Conservation (phyloP, 2,797 vertebrate species). For the Ceryle rudis region DNA sequence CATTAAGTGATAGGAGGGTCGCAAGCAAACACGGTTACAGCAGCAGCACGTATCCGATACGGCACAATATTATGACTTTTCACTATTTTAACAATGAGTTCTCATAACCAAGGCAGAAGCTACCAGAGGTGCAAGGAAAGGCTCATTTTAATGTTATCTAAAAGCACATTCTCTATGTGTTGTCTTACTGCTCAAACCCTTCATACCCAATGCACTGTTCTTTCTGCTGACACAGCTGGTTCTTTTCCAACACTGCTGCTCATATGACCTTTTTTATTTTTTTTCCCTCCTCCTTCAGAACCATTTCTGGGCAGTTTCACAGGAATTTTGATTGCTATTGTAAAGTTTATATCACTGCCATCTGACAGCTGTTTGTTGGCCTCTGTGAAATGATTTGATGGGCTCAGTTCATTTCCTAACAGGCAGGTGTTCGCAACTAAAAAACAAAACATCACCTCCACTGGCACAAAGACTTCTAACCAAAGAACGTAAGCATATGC, state of each 20-base stretch:
- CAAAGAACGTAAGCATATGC: neutral
- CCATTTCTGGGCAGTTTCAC: conserved; percentile 50
- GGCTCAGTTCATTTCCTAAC: neutral
- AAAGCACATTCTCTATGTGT: neutral
- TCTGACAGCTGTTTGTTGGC: conserved; percentile 19
- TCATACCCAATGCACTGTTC: neutral
- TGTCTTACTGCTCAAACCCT: neutral
- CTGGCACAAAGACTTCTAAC: neutral
- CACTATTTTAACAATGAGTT: neutral
- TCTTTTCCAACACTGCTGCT: neutral
- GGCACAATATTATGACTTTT: conserved; percentile 6
- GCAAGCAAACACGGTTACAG: neutral
- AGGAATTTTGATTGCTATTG: conserved; percentile 40
- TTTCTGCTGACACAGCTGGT: conserved; percentile 40
- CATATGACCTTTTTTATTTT: neutral
- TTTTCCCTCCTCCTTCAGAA: neutral
- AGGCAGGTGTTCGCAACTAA: neutral
- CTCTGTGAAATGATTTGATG: neutral
- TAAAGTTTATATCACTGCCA: conserved; percentile 30
- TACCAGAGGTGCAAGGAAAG: neutral
- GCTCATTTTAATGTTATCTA: neutral
- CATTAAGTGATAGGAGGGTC: neutral
- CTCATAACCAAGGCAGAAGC: neutral
- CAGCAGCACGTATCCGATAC: neutral
- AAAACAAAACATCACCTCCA: neutral